These are phyloP conservation scores for Gymnoscelis rufifasciata DNA, from an alignment of 2,888 invertebrate species.

Conservation along the genomic window DNA sequence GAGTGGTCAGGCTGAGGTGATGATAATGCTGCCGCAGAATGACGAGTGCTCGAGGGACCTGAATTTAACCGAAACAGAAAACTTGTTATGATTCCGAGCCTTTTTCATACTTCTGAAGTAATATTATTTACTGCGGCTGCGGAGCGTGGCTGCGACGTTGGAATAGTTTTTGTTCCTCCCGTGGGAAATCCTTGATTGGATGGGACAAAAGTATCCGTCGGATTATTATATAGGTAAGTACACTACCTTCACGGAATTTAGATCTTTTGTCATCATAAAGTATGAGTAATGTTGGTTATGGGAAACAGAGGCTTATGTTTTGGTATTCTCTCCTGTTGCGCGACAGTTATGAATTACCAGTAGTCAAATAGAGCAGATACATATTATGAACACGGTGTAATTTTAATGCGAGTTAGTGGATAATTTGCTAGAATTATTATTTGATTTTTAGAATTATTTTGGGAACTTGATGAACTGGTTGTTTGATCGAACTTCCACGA, in stretches of 20 bases:
- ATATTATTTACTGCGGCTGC: conserved; percentile 18
- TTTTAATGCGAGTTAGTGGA: too few relatives aligned
- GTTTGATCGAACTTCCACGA: too few relatives aligned
- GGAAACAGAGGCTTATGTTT: neutral
- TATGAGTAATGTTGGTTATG: neutral
- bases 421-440: too few relatives aligned
- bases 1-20: conserved; percentile 40
- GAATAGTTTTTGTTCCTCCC: conserved; percentile 17
- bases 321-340: neutral
- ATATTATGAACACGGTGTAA: too few relatives aligned
- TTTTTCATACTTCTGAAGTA: conserved; percentile 12
- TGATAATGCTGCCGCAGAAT: conserved; percentile 38
- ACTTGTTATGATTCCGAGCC: conserved; percentile 29
- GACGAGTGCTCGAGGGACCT: conserved; percentile 35
- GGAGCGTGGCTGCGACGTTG: conserved; percentile 13
- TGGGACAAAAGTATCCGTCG: conserved; percentile 17
- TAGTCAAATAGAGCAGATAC: too few relatives aligned
- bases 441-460: too few relatives aligned
- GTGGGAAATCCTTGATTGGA: conserved; percentile 21
- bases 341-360: too few relatives aligned
- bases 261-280: conserved; percentile 7
- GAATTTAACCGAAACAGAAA: conserved; percentile 16
- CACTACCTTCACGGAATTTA: conserved; percentile 10
- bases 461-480: too few relatives aligned
- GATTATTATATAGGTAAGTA: conserved; percentile 11